Percentiles rank a stretch among this genome's conserved stretches.
phyloP scores from a whole-genome alignment of 2,888 invertebrate genomes.

The Tetanocera ferruginea region DNA sequence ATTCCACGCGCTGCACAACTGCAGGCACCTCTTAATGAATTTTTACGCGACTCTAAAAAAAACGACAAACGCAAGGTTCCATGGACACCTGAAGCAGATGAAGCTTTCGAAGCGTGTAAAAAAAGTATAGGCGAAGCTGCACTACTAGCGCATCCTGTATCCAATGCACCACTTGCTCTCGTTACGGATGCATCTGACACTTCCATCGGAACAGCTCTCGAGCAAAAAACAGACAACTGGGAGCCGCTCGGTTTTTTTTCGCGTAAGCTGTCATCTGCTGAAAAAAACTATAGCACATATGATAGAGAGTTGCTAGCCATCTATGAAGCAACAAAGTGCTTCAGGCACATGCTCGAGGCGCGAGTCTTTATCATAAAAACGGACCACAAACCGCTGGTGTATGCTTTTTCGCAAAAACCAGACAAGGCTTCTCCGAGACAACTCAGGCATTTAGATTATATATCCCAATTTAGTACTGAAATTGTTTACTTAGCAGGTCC shows the following conservation, averaged over 20 bases:
- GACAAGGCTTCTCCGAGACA: background rate
- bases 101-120: background rate
- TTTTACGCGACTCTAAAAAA: too few species aligned
- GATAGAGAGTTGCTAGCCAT: constrained; percentile 4
- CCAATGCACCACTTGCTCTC: background rate
- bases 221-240: background rate
- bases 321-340: background rate
- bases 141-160: background rate
- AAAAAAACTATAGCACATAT: background rate
- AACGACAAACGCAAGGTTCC: too few species aligned
- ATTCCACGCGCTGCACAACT: constrained; percentile 48
- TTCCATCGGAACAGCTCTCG: constrained; percentile 2
- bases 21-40: constrained; percentile 36
- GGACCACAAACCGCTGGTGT: background rate
- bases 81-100: background rate
- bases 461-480: background rate
- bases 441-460: constrained; percentile 4
- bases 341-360: background rate
- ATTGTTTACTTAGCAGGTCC: background rate
- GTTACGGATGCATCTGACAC: constrained; percentile 6
- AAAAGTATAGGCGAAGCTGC: background rate
- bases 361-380: background rate
- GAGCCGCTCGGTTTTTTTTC: constrained; percentile 23
- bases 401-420: background rate
- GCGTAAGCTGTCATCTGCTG: background rate